phyloP scores from a whole-genome alignment of 2,888 invertebrate species.

The Hypercompe scribonia region DNA sequence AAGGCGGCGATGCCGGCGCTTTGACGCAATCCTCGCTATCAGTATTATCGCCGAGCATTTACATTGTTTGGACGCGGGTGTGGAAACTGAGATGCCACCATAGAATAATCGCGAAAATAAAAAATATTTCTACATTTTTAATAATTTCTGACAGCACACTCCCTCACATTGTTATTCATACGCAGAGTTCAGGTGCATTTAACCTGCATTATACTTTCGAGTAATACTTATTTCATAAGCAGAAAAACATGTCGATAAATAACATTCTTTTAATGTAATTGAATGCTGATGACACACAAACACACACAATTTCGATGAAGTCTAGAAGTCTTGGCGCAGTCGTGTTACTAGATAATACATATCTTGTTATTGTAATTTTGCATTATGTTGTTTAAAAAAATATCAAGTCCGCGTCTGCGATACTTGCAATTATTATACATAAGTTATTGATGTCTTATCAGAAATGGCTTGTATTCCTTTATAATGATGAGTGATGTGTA shows the following conservation, averaged over 20 bases:
- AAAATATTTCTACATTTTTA: neutral
- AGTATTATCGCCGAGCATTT: conserved; percentile 44
- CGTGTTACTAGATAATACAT: neutral
- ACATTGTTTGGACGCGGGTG: conserved; percentile 30
- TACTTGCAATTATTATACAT: conserved; percentile 4
- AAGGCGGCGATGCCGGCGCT: conserved; percentile 65
- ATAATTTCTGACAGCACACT: neutral
- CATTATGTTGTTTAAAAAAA: neutral
- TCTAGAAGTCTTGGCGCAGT: conserved; percentile 15
- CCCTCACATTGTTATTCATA: neutral
- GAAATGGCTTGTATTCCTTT: neutral
- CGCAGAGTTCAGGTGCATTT: neutral
- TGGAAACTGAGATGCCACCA: conserved; percentile 18
- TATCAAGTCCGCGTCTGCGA: conserved; percentile 1
- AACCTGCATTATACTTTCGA: neutral
- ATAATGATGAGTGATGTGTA: neutral
- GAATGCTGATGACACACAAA: conserved; percentile 46
- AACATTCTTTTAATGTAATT: conserved; percentile 40
- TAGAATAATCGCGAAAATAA: neutral
- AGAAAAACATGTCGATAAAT: conserved; percentile 43
- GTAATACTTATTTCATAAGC: conserved; percentile 6
- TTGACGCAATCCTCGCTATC: conserved; percentile 73
- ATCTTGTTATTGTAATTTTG: conserved; percentile 5
- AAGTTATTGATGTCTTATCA: conserved; percentile 7
- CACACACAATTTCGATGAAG: conserved; percentile 21